Percentiles rank a stretch among this genome's conserved stretches.
Conservation (phyloP, 2,888 invertebrate genomes). For the Sceliomorpha sp. region DNA sequence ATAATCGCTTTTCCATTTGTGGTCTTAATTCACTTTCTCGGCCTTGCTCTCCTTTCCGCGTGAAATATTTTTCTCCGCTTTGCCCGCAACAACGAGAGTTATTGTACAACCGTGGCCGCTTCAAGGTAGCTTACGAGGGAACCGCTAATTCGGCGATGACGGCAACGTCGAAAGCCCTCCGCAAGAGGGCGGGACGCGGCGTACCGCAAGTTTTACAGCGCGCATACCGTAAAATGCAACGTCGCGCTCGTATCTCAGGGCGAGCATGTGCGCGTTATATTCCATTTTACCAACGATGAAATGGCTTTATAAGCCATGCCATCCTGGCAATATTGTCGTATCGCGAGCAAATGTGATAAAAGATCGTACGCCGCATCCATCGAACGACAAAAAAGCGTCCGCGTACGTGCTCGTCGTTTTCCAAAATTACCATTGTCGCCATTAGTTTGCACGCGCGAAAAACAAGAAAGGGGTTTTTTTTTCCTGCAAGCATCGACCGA, state of each 20-base stretch:
- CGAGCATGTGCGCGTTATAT: slow-evolving; percentile 38
- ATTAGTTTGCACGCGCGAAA: slow-evolving; percentile 10
- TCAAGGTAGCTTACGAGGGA: not conserved
- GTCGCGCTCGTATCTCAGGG: slow-evolving; percentile 28
- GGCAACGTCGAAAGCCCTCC: not conserved
- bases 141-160: not conserved
- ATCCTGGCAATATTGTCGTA: slow-evolving; percentile 31
- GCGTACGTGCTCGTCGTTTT: slow-evolving; percentile 3
- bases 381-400: slow-evolving; percentile 14
- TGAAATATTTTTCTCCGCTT: slow-evolving; percentile 1
- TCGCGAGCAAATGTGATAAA: slow-evolving; percentile 22
- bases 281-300: slow-evolving; percentile 31
- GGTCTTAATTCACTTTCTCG: slow-evolving; percentile 25
- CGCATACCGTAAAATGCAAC: slow-evolving; percentile 30
- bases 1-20: slow-evolving; percentile 40
- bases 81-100: not conserved
- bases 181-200: slow-evolving; percentile 22
- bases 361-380: slow-evolving; percentile 5
- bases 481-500: slow-evolving; percentile 1
- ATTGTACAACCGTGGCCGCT: not conserved
- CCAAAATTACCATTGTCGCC: slow-evolving; percentile 35
- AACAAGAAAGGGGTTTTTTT: too few relatives aligned
- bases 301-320: slow-evolving; percentile 31
- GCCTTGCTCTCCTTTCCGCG: slow-evolving; percentile 14
- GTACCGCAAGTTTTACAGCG: slow-evolving; percentile 41